Evolutionary conservation across 2,797 vertebrate species (phyloP), one percentile per base, ranked within the genome.

Genomic region (Nasua narica): DNA sequence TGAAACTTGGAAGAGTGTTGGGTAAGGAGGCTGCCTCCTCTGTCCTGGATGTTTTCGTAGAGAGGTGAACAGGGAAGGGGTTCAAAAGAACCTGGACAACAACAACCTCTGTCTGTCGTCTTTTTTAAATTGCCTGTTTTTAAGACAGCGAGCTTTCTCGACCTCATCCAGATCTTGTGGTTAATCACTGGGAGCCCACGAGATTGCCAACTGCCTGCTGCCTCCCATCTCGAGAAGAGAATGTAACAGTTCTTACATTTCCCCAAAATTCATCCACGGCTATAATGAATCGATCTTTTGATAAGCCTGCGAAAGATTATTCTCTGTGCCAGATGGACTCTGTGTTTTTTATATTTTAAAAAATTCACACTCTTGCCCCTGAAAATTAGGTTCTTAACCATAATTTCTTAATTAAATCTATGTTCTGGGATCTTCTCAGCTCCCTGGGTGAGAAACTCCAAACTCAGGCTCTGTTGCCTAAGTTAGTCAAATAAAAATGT

Each of bases 311-410:
- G n/a, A 37, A 52, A 27, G 15, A 9, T 58, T 65, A 58, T 58
- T 48, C 19, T 19, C 7, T 93, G 32, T 93, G 32, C 16, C 87
- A 58, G 7, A 86, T 46, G 85, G 77, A 86, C 32, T 60, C 32
- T 60, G 29, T 1, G 16, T 92, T 95, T 95, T 95, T 70, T 27
- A 67, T 89, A 29, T 52, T 93, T 95, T 21, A 87, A 87, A 95
- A 58, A 90, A 58, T 88, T n/a, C 60, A 65, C 2, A 72, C 18
- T 65, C 25, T 90, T 91, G 32, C 19, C 21, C 40, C 18, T 54
- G 37, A 95, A 50, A 92, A 87, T 40, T 91, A 91, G n/a, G 2
- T 91, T 90, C 60, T 87, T 54, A 56, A 56, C 52, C 10, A n/a
- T 65, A 56, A 69, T 48, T 94, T 87, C 25, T 56, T 87, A 92